These are phyloP conservation scores for Meandrina meandrites DNA, from an alignment of 92 coral and sea anemone genomes.

Conservation along the genomic window DNA sequence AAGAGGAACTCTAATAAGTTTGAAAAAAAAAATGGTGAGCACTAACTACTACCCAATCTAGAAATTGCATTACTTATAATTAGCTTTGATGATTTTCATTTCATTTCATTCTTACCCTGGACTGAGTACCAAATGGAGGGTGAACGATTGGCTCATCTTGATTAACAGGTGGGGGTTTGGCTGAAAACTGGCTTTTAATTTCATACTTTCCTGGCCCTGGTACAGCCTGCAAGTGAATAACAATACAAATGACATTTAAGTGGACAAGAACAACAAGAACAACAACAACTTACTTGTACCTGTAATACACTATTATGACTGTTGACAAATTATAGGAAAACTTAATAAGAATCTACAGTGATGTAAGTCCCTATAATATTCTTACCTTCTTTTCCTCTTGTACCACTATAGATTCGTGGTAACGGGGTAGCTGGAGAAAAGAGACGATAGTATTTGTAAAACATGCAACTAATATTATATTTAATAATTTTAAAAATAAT, in stretches of 20 bases:
- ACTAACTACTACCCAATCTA: not conserved
- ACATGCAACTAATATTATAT: not conserved
- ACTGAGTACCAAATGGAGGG: conserved; percentile 97
- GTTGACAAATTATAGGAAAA: too few species aligned
- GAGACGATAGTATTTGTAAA: not conserved
- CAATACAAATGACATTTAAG: not conserved
- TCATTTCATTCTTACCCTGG: conserved; percentile 88
- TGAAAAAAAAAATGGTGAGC: not conserved
- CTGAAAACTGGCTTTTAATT: conserved; percentile 87
- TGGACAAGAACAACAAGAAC: not conserved
- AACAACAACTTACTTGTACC: not conserved
- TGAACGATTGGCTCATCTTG: conserved; percentile 75
- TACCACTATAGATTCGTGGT: conserved; percentile 82
- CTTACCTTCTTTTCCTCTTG: conserved; percentile 83
- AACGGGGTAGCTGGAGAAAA: conserved; percentile 79
- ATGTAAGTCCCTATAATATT: too few species aligned
- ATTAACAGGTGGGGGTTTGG: conserved; percentile 43
- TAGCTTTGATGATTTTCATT: too few species aligned
- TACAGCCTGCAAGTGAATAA: conserved; percentile 65
- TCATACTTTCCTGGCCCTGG: conserved; percentile 99
- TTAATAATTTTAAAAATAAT: not conserved
- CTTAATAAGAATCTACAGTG: too few species aligned
- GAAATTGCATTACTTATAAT: too few species aligned
- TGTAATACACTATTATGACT: too few species aligned
- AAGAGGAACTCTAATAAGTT: not conserved